These are phyloP conservation scores for Oreonectes daqikongensis DNA, from an alignment of 2,797 vertebrate genomes.

Conservation along the genomic window DNA sequence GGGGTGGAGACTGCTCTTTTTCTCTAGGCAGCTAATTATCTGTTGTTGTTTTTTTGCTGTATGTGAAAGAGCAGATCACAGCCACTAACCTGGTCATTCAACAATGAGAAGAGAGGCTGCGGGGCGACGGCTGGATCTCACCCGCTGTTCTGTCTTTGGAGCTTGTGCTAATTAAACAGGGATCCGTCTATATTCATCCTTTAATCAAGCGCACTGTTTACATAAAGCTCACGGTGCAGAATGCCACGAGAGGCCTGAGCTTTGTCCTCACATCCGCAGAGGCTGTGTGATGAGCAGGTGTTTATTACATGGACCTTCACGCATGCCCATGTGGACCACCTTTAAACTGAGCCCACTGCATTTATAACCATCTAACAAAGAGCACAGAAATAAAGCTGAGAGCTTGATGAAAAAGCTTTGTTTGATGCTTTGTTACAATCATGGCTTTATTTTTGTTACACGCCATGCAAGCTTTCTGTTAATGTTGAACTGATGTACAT, in stretches of 20 bases:
- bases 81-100: conserved; percentile 44
- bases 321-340: not conserved
- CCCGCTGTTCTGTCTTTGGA: conserved; percentile 12
- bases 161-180: conserved; percentile 48
- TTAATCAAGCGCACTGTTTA: conserved; percentile 48
- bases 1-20: conserved; percentile 1
- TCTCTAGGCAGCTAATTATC: conserved; percentile 49
- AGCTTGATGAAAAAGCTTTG: not conserved
- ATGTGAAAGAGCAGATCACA: conserved; percentile 20
- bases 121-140: conserved; percentile 22
- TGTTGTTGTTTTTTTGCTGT: conserved; percentile 34
- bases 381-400: not conserved
- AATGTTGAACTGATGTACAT: not conserved
- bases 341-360: conserved; percentile 14
- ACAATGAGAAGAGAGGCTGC: conserved; percentile 33
- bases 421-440: not conserved
- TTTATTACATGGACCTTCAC: not conserved
- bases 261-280: conserved; percentile 16
- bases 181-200: conserved; percentile 40
- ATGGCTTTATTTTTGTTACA: not conserved
- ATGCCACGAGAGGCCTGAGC: conserved; percentile 19
- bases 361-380: conserved; percentile 7
- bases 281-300: conserved; percentile 25
- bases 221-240: conserved; percentile 29
- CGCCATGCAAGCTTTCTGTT: not conserved